Evolutionary conservation across 2,113 vertebrate genomes (phyloP), one percentile per base, ranked within the genome.

Genomic region (Coturnix japonica): DNA sequence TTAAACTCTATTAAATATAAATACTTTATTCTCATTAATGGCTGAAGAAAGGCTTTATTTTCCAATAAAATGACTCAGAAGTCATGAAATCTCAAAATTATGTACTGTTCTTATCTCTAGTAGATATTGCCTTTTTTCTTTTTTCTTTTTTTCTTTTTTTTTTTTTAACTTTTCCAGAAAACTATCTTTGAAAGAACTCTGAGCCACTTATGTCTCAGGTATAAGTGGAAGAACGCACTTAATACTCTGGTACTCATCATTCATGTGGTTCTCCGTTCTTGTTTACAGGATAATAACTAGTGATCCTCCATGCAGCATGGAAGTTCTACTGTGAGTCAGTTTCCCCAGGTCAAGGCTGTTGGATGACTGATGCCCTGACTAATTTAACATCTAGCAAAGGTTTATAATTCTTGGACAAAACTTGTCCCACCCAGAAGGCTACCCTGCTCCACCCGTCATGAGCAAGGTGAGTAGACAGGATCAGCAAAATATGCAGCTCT

Each of bases 1-100:
- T 95, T 95, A 95, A 89, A 91, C 44, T 87, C 35, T 85, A 89
- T 94, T 94, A 89, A 96, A 87, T 89, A 95, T 75, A 94, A 93
- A 91, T 94, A 85, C 57, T 91, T 96, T 35, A 44, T 92, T 93
- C 90, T 95, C 65, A 85, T 94, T 86, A 93, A 39, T 28, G 71
- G 70, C 46, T 77, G 70, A 89, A 81, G 31, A 6, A 71, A 91
- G 65, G 41, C 65, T 88, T 96, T 92, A 74, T 92, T 87, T 95
- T 91, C 66, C 70, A 90, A 87, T 61, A 87, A 82, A 94, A 82
- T 53, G 79, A 44, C 4, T 30, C 25, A 89, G 65, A 81, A 92
- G 28, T 90, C 20, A 59, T 31, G 41, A 92, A 90, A 85, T 87
- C 66, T 93, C 89, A 65, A 70, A 88, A 94, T 81, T 46, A 66